Evolutionary conservation across 2,888 invertebrate genomes (phyloP).

Genomic region (Orchesellides sinensis): DNA sequence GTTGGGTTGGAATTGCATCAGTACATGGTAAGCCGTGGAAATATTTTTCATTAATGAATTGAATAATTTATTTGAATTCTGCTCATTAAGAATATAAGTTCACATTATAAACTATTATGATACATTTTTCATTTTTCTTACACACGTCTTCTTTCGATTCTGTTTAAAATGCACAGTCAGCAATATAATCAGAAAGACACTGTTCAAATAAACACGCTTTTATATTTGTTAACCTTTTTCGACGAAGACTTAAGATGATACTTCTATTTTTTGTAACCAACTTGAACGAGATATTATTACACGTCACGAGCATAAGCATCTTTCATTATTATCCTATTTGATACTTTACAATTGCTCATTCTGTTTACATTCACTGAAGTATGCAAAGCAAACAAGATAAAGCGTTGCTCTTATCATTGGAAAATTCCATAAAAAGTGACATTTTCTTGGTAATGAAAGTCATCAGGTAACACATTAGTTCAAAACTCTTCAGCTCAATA

Average conservation of each 20-base stretch:
- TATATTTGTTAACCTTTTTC: constrained; percentile 33
- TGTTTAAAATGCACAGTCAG: constrained; percentile 51
- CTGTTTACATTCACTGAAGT: no score
- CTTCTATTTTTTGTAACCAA: neutral
- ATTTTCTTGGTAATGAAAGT: constrained; percentile 28
- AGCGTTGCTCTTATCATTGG: no score
- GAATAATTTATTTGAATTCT: no score
- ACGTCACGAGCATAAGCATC: constrained; percentile 1
- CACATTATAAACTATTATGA: constrained; percentile 23
- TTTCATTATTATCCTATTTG: neutral
- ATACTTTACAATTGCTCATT: no score
- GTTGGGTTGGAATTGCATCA: constrained; percentile 71
- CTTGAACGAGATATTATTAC: neutral
- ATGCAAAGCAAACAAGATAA: no score
- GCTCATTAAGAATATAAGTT: neutral
- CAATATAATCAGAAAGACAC: constrained; percentile 10
- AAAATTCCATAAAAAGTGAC: constrained; percentile 31
- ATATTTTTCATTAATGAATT: constrained; percentile 4
- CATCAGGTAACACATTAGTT: neutral
- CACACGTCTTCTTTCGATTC: constrained; percentile 63
- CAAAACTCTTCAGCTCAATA: neutral
- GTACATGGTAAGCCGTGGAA: constrained; percentile 72
- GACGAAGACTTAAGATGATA: constrained; percentile 18
- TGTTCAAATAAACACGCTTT: constrained; percentile 36
- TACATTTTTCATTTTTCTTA: constrained; percentile 39